Evolutionary conservation across 2,797 vertebrate species (phyloP), one percentile per base, ranked within the genome.

Genomic region (Gymnothorax reevesii): DNA sequence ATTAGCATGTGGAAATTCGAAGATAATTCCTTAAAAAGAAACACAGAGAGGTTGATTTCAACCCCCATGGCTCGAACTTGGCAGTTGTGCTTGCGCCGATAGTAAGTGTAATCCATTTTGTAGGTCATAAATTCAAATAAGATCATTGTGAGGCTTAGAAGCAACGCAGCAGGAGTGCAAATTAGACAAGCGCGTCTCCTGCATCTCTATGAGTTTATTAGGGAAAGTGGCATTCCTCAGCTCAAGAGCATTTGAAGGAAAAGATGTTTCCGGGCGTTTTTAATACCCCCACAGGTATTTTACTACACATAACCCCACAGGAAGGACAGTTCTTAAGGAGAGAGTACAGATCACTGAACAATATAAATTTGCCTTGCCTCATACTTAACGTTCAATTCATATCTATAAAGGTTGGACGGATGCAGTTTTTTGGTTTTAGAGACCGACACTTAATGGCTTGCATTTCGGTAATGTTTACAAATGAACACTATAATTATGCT

Each of bases 91-190:
- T 90, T 89, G 88, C 83, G 85, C 85, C 13, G 88, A 92, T 90
- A 91, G 88, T 88, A 91, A 89, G 89, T 85, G 86, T 89, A 90
- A 92, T 94, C 88, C 89, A 88, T 92, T 92, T 90, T 92, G 87
- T 87, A 82, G 89, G 84, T 93, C 88, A 89, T 91, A 90, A 88
- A 92, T 91, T 91, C 87, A 71, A 69, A 88, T 88, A 83, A 88
- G 86, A 85, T 90, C 71, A 69, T 86, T 89, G 87, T 79, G 85
- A 93, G 88, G 88, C 87, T 89, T 87, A 25, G 54, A 64, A 88
- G 42, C 86, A 85, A 91, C 90, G 88, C 89, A 88, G 64, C 84
- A 12, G 64, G 84, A 89, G 88, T 89, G 84, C 85, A 87, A 89
- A 91, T 87, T 84, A 84, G 84, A 77, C 83, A 2, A 77, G 1